These are phyloP conservation scores for Diloba caeruleocephala DNA, from an alignment of 2,888 invertebrate species.

Conservation along the genomic window DNA sequence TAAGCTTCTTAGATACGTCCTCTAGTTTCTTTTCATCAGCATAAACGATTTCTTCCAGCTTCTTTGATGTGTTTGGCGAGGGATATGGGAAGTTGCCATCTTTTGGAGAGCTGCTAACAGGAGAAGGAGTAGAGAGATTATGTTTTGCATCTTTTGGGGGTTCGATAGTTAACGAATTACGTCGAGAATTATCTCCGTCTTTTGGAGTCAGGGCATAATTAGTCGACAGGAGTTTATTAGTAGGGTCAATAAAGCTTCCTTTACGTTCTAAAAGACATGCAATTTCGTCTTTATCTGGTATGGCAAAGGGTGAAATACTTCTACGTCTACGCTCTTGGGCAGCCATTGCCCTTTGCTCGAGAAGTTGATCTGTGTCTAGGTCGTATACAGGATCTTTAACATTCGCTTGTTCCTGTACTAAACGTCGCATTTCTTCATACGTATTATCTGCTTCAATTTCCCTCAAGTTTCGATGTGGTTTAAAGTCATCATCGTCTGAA, in stretches of 20 bases:
- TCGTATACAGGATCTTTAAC: conserved; percentile 85
- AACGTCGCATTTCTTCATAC: conserved; percentile 84
- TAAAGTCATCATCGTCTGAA: conserved; percentile 84
- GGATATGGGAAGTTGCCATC: conserved; percentile 73
- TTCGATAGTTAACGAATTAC: conserved; percentile 76
- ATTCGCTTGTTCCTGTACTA: conserved; percentile 78
- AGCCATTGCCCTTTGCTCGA: conserved; percentile 81
- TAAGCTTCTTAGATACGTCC: conserved; percentile 59
- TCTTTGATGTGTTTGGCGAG: conserved; percentile 76
- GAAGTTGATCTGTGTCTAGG: conserved; percentile 79
- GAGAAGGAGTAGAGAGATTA: conserved; percentile 72
- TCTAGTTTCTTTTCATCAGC: conserved; percentile 71
- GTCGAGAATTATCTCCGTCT: conserved; percentile 74
- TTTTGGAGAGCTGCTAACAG: conserved; percentile 71
- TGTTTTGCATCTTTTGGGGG: conserved; percentile 62
- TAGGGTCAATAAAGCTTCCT: conserved; percentile 85
- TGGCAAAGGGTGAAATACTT: conserved; percentile 86
- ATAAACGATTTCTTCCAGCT: conserved; percentile 75
- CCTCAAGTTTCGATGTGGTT: conserved; percentile 71
- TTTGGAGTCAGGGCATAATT: conserved; percentile 80
- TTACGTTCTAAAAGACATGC: conserved; percentile 72
- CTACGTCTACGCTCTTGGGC: conserved; percentile 83
- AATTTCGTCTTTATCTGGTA: conserved; percentile 80
- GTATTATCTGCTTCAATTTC: conserved; percentile 86
- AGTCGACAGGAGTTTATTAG: conserved; percentile 82